A percentile compares a stretch with the other conserved stretches of the same genome.
phyloP scores from a whole-genome alignment of 2,888 invertebrate species.

The Colostygia pectinataria region DNA sequence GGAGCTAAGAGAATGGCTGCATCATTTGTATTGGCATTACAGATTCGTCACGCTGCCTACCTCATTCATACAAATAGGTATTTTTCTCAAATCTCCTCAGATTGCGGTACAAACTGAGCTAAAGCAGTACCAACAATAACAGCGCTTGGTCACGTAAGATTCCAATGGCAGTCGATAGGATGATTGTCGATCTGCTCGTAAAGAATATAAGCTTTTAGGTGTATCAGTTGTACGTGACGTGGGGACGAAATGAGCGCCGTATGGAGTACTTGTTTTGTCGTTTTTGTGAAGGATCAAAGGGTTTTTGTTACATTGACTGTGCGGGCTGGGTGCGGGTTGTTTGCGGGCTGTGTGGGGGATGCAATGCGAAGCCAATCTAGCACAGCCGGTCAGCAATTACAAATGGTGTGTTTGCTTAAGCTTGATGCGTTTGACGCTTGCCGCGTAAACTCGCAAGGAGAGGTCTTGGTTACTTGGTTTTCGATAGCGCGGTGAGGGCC shows the following conservation, averaged over 20 bases:
- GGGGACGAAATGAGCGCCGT: conserved; percentile 28
- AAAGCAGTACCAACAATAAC: conserved; percentile 15
- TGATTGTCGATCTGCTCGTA: conserved; percentile 42
- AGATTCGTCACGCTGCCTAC: no score
- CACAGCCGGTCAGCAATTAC: no score
- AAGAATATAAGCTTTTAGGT: conserved; percentile 58
- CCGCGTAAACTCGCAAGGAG: no score
- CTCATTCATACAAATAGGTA: not conserved
- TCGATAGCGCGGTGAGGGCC: no score
- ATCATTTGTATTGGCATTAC: no score
- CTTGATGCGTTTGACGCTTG: no score
- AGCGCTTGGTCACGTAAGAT: conserved; percentile 25
- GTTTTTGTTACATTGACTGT: not conserved
- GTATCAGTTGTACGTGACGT: conserved; percentile 50
- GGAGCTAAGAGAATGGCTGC: no score
- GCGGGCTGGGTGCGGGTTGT: not conserved
- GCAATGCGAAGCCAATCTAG: no score
- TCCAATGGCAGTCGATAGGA: conserved; percentile 22
- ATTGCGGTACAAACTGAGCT: conserved; percentile 12
- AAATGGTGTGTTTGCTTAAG: no score
- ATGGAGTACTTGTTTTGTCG: conserved; percentile 2
- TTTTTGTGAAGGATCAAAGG: conserved; percentile 7
- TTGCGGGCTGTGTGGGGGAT: no score
- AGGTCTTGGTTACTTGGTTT: no score
- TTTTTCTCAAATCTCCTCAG: conserved; percentile 1